These are phyloP conservation scores for Calliphora vomitoria DNA, from an alignment of 2,888 invertebrate genomes.

Conservation along the genomic window DNA sequence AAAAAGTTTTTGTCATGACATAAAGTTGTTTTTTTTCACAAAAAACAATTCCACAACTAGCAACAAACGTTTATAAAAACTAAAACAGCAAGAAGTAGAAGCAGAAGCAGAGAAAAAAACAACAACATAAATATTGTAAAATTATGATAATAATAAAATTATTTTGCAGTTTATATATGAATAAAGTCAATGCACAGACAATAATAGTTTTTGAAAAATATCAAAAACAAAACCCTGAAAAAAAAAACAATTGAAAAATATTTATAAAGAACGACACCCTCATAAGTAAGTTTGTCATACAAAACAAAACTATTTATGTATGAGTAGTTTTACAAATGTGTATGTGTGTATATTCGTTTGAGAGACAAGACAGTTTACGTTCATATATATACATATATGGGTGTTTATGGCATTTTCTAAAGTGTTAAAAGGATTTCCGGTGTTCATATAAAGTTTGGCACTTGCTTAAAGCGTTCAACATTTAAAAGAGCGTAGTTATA, in stretches of 20 bases:
- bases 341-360: not conserved
- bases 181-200: slow-evolving; percentile 70
- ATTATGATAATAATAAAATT: slow-evolving; percentile 76
- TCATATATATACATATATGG: slow-evolving; percentile 24
- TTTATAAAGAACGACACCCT: slow-evolving; percentile 42
- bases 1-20: slow-evolving; percentile 70
- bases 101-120: slow-evolving; percentile 9
- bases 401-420: slow-evolving; percentile 68
- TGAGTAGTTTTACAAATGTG: slow-evolving; percentile 7
- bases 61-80: slow-evolving; percentile 49
- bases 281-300: slow-evolving; percentile 10
- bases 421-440: slow-evolving; percentile 77
- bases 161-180: slow-evolving; percentile 70
- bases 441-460: slow-evolving; percentile 74
- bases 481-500: slow-evolving; percentile 5
- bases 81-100: slow-evolving; percentile 9
- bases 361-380: slow-evolving; percentile 6
- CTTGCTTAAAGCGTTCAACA: slow-evolving; percentile 55
- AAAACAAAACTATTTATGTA: not conserved
- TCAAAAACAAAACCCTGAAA: slow-evolving; percentile 22
- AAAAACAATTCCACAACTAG: slow-evolving; percentile 49
- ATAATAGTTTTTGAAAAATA: slow-evolving; percentile 58
- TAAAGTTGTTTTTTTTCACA: slow-evolving; percentile 52
- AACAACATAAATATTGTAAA: slow-evolving; percentile 73
- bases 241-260: not conserved